Base-by-base conservation (phyloP, 2,113 vertebrate genomes). In the Pseudorectes ferrugineus region DNA sequence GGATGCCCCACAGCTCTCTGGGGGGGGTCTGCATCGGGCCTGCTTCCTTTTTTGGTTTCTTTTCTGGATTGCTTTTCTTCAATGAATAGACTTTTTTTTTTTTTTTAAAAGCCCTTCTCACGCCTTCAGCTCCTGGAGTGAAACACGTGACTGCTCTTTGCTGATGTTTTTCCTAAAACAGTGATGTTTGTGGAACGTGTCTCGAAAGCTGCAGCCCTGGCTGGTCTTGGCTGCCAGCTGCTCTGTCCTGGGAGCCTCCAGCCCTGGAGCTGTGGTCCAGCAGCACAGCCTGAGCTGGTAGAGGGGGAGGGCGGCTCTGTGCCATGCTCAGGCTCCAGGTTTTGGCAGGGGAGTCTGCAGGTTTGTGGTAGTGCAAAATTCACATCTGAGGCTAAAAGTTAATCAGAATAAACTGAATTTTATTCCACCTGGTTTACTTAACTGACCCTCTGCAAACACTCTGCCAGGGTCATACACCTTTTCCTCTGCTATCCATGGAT, bases 121-220 rank as follows among this genome's bases (percentile, higher is more conserved):
- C 6, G 81, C 93, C 92, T 95, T 89, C 89, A 74, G 75, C 92
- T 92, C 94, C 87, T 62, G 75, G 88, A 85, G 89, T 26, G 94
- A 46, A 70, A 38, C 96, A 93, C 4, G 8, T 95, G 91, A 94
- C 59, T 0, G 1, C 58, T 55, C 85, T 35, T 95, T 88, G 82
- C 89, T 71, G 71, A 62, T 88, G 78, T 90, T 97, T 94, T 97
- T 96, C 95, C 93, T 94, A 96, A 96, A 95, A 95, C 71, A 96
- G 95, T 63, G 93, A 95, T 96, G 94, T 94, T 96, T 91, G 89
- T 40, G 38, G 74, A 93, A 74, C 0, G 9, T 88, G 78, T 80
- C 75, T 90, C 13, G 4, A 89, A 94, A 95, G 89, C 91, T 94
- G 85, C 74, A 92, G 59, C 78, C 46, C 71, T 84, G 33, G 19